Evolutionary conservation across 2,888 invertebrate genomes (phyloP), one percentile per base, ranked within the genome.

Genomic region (Coecobrya sp.): DNA sequence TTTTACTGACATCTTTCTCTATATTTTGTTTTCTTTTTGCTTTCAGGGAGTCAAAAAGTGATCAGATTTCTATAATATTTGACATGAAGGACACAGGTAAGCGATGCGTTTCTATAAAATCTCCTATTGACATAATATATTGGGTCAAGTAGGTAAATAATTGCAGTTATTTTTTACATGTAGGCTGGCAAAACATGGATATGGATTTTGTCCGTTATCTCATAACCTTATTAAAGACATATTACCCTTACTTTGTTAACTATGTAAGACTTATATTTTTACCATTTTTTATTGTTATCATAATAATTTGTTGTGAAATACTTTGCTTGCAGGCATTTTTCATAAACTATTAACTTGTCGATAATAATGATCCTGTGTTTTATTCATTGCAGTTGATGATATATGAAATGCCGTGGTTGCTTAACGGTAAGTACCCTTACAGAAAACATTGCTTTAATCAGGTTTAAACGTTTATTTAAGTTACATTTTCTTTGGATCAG

Each of bases 341-440:
- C 42, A 27, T 13, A 19, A 55, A 55, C n/a, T 16, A 52, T 1
- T 19, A n/a, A n/a, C 7, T 19, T 55, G 55, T n/a, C 13, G 7
- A 55, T 55, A 19, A 55, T 55, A 55, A 45, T 16, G 10, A 59
- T 30, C 2, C 7, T 42, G 3, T 68, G 30, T 73, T 73, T 42
- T 16, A 52, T 42, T 8, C 27, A 7, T 87, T 92, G 27, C 73
- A 93, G 93, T 79, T 95, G 94, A 96, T 99, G 52, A 97, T 99
- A 86, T 98, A 97, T 95, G 98, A 99, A 95, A 98, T 99, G 98
- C 98, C 99, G 0, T 99, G 99, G 99, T 97, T 99, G 0, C 96
- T 99, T 92, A 98, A 97, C 95, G 97, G 97, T 97, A 96, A 96
- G 96, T 95, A 59, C 49, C 11, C 11, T 16, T 10, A 49, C n/a